phyloP scores from a whole-genome alignment of 2,888 invertebrate species.

The Liopterus haemorrhoidalis region DNA sequence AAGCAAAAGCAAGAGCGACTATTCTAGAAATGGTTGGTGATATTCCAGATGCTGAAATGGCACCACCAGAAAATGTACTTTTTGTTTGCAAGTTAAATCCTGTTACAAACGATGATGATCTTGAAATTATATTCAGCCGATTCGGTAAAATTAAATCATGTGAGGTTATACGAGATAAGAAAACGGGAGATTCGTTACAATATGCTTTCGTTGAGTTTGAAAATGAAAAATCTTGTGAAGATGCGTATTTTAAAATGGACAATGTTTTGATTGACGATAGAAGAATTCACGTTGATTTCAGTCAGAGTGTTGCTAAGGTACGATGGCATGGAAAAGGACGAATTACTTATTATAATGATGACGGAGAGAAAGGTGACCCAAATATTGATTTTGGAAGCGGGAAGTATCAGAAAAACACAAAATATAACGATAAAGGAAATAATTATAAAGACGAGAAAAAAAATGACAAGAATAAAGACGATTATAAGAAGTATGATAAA shows the following conservation, averaged over 20 bases:
- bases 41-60: slow-evolving; percentile 93
- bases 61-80: slow-evolving; percentile 97
- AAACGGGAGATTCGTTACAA: slow-evolving; percentile 89
- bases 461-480: slow-evolving; percentile 24
- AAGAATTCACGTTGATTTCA: slow-evolving; percentile 98
- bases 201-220: slow-evolving; percentile 99
- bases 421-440: slow-evolving; percentile 19
- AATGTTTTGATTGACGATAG: slow-evolving; percentile 98
- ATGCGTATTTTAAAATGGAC: slow-evolving; percentile 99
- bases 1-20: slow-evolving; percentile 94
- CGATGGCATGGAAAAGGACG: slow-evolving; percentile 85
- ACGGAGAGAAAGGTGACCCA: slow-evolving; percentile 34
- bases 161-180: slow-evolving; percentile 92
- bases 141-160: slow-evolving; percentile 91
- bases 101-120: slow-evolving; percentile 93
- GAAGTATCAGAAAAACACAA: slow-evolving; percentile 27
- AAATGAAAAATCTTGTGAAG: slow-evolving; percentile 86
- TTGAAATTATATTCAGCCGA: slow-evolving; percentile 95
- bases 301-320: slow-evolving; percentile 94
- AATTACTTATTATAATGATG: slow-evolving; percentile 54
- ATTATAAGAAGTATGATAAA: slow-evolving; percentile 25
- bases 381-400: slow-evolving; percentile 34
- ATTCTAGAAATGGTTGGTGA: slow-evolving; percentile 98
- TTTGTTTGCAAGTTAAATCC: slow-evolving; percentile 99
- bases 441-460: slow-evolving; percentile 13